Conservation (phyloP, 2,888 invertebrate species). For the Pristionchus arcanus region DNA sequence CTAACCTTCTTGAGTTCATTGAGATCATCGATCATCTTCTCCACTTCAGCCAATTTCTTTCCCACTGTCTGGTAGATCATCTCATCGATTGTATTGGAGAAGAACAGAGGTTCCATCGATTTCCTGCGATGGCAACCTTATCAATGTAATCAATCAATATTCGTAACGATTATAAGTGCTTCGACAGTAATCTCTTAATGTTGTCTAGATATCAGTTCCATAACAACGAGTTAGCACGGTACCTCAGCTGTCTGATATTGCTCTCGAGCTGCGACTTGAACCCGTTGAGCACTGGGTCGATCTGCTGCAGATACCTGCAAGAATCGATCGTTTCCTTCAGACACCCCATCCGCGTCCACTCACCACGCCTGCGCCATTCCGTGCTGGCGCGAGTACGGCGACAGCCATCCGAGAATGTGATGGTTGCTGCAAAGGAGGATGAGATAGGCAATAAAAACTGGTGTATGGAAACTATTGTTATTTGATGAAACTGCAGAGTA, state of each 20-base stretch:
- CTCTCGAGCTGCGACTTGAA: slow-evolving; percentile 23
- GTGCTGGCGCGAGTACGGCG: slow-evolving; percentile 67
- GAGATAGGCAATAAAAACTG: not conserved
- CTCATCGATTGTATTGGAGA: slow-evolving; percentile 73
- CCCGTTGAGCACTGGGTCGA: slow-evolving; percentile 54
- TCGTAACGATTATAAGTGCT: not conserved
- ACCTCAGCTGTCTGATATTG: slow-evolving; percentile 15
- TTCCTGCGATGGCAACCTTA: too few species aligned
- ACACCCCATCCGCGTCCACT: slow-evolving; percentile 54
- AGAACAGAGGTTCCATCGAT: slow-evolving; percentile 67
- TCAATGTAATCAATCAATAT: too few species aligned
- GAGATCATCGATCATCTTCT: slow-evolving; percentile 58
- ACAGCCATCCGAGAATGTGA: slow-evolving; percentile 73
- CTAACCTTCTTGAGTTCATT: slow-evolving; percentile 57
- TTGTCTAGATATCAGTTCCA: not conserved
- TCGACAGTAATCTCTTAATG: too few species aligned
- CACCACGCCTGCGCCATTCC: slow-evolving; percentile 72
- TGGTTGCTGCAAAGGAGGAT: slow-evolving; percentile 59
- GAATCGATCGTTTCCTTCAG: not conserved
- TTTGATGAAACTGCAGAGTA: not conserved
- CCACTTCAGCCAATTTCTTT: slow-evolving; percentile 60
- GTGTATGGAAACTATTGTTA: not conserved
- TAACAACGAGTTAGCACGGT: not conserved
- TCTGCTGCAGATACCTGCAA: slow-evolving; percentile 66
- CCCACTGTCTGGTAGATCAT: slow-evolving; percentile 67